Evolutionary conservation across 2,888 invertebrate genomes (phyloP), one percentile per base, ranked within the genome.

Genomic region (Heliconius hortense): DNA sequence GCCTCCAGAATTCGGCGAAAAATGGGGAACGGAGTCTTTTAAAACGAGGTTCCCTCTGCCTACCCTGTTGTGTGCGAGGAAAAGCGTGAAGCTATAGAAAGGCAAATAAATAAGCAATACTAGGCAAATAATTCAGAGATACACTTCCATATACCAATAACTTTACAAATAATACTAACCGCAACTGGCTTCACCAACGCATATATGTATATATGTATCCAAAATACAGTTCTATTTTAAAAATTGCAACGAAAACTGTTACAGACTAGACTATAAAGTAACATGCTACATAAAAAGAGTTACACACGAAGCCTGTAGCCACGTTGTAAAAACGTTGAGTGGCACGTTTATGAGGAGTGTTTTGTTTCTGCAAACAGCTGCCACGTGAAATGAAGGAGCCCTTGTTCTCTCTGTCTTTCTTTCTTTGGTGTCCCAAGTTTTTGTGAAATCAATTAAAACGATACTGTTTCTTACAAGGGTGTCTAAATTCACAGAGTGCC

Each of bases 381-480:
- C 82, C 76, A 74, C 66, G 74, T 77, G 70, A 74, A 78, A 76
- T 78, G 75, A 79, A 79, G 73, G 78, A 71, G 62, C 78, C 77
- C 75, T 77, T 79, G 76, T 78, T 21, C 13, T 43, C 56, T 73
- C 75, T 77, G 77, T 78, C 5, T 48, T 43, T 74, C 75, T 48
- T 77, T 73, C 75, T 77, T 78, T 76, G 31, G 62, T 76, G 75
- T 74, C 71, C 48, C 71, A 71, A 79, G 84, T 87, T 91, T 89
- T 89, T 91, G 88, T 91, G 86, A 80, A 82, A 82, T 86, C 85
- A 89, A 90, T 91, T 89, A 89, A 89, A 87, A 81, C 85, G 85
- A 87, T 87, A 87, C 82, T 83, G 84, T 87, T 84, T 84, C 85
- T 85, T 84, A 79, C 82, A 81, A 82, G 82, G 80, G 80, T 86